Evolutionary conservation across 2,113 vertebrate species (phyloP).

Genomic region (Gopherus flavomarginatus): DNA sequence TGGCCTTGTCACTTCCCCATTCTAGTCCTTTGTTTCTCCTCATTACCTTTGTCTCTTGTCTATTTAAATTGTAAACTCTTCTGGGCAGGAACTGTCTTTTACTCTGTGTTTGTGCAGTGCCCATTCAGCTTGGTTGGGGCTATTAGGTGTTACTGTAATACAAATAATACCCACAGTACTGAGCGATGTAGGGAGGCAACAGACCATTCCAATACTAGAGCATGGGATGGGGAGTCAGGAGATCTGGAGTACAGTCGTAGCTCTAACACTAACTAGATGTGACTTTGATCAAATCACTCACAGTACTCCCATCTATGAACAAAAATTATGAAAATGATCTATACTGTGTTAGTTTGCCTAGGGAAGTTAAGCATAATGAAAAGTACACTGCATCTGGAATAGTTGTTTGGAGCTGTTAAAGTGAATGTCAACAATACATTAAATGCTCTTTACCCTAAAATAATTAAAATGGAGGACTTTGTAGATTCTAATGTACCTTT

Average conservation of each 20-base stretch:
- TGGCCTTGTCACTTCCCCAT: too few species aligned
- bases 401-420: background rate
- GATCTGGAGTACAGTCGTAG: background rate
- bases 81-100: too few species aligned
- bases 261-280: background rate
- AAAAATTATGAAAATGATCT: background rate
- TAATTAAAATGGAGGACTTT: background rate
- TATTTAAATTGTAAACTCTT: too few species aligned
- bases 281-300: background rate
- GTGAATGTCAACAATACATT: background rate
- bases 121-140: too few species aligned
- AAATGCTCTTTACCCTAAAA: background rate
- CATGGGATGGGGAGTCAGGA: background rate
- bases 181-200: background rate
- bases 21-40: too few species aligned
- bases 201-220: accelerated
- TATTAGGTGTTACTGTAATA: too few species aligned
- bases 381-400: background rate
- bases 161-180: background rate
- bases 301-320: background rate
- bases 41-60: too few species aligned
- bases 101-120: too few species aligned
- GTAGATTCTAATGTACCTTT: background rate
- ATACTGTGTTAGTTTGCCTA: too few species aligned
- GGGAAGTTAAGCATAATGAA: too few species aligned